Evolutionary conservation across 2,113 vertebrate genomes (phyloP), one percentile per base, ranked within the genome.

Genomic region (Egretta garzetta): DNA sequence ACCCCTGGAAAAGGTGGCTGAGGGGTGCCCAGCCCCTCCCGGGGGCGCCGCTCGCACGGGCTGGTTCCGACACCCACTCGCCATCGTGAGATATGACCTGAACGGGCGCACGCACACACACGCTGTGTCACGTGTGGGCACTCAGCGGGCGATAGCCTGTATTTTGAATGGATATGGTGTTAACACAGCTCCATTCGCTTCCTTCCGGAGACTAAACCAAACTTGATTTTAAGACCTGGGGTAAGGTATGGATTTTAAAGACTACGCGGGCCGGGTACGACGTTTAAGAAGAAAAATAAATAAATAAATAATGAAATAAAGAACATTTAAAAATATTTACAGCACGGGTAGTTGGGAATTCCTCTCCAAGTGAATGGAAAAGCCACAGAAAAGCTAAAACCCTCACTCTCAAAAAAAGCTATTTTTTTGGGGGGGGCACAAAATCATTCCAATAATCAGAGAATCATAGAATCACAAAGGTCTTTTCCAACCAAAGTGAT

Each of bases 71-170:
- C 14, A 3, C 7, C 4, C 4, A 4, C 30, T 28, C 8, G 9
- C 11, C 1, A n/a, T 33, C 16, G n/a, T n/a, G 37, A 39, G 70
- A 17, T 30, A 7, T 1, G 13, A 59, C 27, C 37, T 45, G 22
- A 39, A 28, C 6, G 10, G 39, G 14, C 0, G 20, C 8, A 30
- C 35, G 10, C 0, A 10, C 21, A 18, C 3, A 22, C 30, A 32
- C 1, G 8, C 39, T 5, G 1, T 4, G 4, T 37, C 37, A 16
- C 37, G 11, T 2, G 2, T 8, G 1, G 15, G 3, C 33, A n/a
- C 35, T 4, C 5, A 12, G 47, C 4, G n/a, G 14, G 68, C 14
- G 7, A 6, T 3, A 13, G 15, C 27, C 64, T 32, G 2, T 12
- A 13, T 30, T 12, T 27, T 3, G 10, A 71, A 32, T 19, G 21